phyloP scores from a whole-genome alignment of 2,888 invertebrate genomes.

The Andrena bicolor region DNA sequence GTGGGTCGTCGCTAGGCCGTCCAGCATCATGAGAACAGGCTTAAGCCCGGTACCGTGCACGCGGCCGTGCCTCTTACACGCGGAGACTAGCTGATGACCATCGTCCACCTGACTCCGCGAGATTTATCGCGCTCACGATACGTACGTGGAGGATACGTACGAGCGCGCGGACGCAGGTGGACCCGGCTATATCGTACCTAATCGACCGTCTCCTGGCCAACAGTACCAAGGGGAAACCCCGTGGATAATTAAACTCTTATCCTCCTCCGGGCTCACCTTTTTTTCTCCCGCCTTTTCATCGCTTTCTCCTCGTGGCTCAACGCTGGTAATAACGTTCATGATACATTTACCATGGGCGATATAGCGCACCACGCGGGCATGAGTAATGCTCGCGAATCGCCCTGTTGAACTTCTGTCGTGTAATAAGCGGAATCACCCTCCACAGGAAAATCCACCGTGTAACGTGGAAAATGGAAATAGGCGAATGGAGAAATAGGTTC shows the following conservation, averaged over 20 bases:
- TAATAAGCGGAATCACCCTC: conserved; percentile 43
- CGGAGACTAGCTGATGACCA: conserved; percentile 82
- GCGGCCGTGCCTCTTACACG: conserved; percentile 73
- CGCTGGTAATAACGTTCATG: conserved; percentile 37
- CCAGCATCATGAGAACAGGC: conserved; percentile 80
- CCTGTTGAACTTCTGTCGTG: conserved; percentile 40
- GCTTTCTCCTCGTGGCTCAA: conserved; percentile 31
- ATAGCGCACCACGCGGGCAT: conserved; percentile 20
- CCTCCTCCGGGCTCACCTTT: conserved; percentile 37
- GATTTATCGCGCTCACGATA: conserved; percentile 83
- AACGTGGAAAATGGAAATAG: neutral
- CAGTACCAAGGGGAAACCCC: conserved; percentile 36
- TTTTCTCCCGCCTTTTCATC: conserved; percentile 37
- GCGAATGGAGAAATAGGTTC: too few species aligned
- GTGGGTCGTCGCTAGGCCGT: conserved; percentile 82
- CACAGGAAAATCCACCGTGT: conserved; percentile 4
- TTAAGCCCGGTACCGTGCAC: conserved; percentile 67
- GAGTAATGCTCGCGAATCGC: conserved; percentile 41
- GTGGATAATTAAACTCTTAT: conserved; percentile 72
- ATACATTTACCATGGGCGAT: conserved; percentile 50
- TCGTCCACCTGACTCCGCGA: conserved; percentile 83
- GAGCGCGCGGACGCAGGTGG: conserved; percentile 44
- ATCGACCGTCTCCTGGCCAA: conserved; percentile 54
- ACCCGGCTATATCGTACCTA: conserved; percentile 36
- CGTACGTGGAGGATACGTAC: conserved; percentile 48